These are phyloP conservation scores for Lethenteron camtschaticum DNA, from an alignment of 2,113 vertebrate genomes.

Conservation along the genomic window DNA sequence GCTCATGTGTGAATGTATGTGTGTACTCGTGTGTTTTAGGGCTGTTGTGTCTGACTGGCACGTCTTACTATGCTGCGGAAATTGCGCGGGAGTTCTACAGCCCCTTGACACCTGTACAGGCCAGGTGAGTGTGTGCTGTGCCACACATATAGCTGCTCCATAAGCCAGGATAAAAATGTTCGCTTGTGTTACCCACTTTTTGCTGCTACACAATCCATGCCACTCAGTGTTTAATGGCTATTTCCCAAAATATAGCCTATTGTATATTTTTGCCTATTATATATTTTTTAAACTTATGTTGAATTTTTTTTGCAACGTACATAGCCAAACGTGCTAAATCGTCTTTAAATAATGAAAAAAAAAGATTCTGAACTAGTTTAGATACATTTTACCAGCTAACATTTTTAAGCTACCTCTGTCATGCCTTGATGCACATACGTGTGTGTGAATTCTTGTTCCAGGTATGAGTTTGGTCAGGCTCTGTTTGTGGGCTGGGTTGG, in stretches of 20 bases:
- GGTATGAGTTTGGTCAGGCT: conserved; percentile 57
- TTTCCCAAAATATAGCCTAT: neutral
- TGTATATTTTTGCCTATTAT: neutral
- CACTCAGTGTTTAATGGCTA: neutral
- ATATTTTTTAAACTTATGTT: neutral
- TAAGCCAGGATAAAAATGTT: no score
- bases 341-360: neutral
- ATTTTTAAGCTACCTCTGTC: no score
- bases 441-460: conserved; percentile 13
- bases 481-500: conserved; percentile 59
- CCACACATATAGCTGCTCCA: neutral
- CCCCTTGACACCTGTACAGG: conserved; percentile 53
- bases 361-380: neutral
- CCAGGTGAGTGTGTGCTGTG: conserved; percentile 25
- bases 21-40: no score
- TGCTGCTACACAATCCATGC: neutral
- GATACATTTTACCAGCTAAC: neutral
- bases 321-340: neutral
- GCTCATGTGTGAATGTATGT: no score
- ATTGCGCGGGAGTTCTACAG: conserved; percentile 51
- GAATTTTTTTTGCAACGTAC: neutral
- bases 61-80: conserved; percentile 48
- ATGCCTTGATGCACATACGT: neutral
- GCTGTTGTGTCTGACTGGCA: conserved; percentile 25
- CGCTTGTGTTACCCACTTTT: neutral